phyloP scores from a whole-genome alignment of 2,797 vertebrate genomes.

The Leuciscus waleckii region DNA sequence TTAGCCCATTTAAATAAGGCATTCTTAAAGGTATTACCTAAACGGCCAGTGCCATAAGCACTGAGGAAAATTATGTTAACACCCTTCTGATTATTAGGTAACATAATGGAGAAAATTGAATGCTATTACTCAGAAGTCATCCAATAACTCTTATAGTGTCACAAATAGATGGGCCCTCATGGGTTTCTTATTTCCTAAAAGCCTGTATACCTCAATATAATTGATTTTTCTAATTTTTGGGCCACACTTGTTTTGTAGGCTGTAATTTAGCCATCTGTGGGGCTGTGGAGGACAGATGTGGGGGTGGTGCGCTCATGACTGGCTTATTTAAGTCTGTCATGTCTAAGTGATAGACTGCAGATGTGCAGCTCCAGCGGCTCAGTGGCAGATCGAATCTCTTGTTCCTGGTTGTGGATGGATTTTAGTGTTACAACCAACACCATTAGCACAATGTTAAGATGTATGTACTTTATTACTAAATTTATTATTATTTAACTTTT shows the following conservation, averaged over 20 bases:
- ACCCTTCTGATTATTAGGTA: slow-evolving; percentile 19
- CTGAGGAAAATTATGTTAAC: slow-evolving; percentile 30
- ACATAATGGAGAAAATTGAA: slow-evolving; percentile 32
- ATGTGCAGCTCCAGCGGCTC: slow-evolving; percentile 25
- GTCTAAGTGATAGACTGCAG: slow-evolving; percentile 21
- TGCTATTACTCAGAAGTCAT: slow-evolving; percentile 33
- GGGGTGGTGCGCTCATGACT: slow-evolving; percentile 36
- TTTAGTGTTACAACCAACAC: background rate
- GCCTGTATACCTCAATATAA: slow-evolving; percentile 2
- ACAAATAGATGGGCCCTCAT: background rate
- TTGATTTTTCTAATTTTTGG: slow-evolving; percentile 7
- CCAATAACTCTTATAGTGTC: background rate
- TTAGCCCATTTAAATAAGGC: slow-evolving; percentile 43
- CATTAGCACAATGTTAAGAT: background rate
- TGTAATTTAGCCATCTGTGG: slow-evolving; percentile 49
- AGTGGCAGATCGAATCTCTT: slow-evolving; percentile 4
- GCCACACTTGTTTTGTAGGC: slow-evolving; percentile 26
- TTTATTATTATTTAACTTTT: background rate
- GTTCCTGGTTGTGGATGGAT: background rate
- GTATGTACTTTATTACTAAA: background rate
- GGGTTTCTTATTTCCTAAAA: background rate
- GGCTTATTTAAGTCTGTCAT: slow-evolving; percentile 41
- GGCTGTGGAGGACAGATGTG: slow-evolving; percentile 46
- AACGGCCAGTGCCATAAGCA: slow-evolving; percentile 21
- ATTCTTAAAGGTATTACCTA: slow-evolving; percentile 9